Evolutionary conservation across 2,113 vertebrate species (phyloP).

Genomic region (Muntiacus muntjak): DNA sequence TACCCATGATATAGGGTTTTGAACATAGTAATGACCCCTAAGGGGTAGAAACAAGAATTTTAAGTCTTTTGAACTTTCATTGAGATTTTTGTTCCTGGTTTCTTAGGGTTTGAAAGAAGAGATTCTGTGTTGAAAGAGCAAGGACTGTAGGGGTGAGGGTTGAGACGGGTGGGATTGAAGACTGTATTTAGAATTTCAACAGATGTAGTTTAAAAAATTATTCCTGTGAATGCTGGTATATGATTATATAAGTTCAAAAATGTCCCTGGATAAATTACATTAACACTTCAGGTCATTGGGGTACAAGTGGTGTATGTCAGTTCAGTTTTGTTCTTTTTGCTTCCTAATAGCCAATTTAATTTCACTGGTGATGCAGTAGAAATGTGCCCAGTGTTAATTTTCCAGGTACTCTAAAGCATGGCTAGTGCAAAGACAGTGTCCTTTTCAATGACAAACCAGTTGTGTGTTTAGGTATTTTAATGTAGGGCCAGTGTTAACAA

Average conservation of each 20-base stretch:
- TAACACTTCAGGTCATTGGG: not conserved
- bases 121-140: not conserved
- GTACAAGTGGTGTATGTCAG: not conserved
- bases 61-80: not conserved
- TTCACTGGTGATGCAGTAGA: not conserved
- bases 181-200: conserved; percentile 38
- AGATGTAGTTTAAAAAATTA: not conserved
- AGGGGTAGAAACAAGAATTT: not conserved
- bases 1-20: not conserved
- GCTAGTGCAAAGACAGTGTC: not conserved
- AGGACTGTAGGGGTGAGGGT: not conserved
- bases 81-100: conserved; percentile 19
- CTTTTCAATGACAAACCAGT: not conserved
- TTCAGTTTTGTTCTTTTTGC: conserved; percentile 11
- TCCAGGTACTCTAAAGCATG: not conserved
- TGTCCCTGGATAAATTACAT: not conserved
- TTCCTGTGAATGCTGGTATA: not conserved
- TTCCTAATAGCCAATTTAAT: not conserved
- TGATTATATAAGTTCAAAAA: not conserved
- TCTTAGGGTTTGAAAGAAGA: not conserved
- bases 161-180: not conserved
- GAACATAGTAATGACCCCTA: not conserved
- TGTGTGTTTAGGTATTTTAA: not conserved
- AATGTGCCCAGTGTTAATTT: not conserved
- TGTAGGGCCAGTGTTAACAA: not conserved